Evolutionary conservation across 2,113 vertebrate genomes (phyloP).

Genomic region (Empidonax alnorum): DNA sequence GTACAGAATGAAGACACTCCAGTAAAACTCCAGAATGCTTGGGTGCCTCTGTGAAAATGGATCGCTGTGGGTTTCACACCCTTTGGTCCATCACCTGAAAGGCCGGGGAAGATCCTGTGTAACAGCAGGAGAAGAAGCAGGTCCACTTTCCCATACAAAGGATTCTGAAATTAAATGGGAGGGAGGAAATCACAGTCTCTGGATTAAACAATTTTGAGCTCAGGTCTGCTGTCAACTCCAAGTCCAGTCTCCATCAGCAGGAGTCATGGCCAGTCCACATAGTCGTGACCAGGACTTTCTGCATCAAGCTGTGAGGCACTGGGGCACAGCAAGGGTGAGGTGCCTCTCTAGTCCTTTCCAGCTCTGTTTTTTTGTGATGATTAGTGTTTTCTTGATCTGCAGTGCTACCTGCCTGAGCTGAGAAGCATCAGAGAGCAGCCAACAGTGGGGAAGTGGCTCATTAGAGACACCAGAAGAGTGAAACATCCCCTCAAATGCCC

Average conservation of each 20-base stretch:
- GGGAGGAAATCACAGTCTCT: not conserved
- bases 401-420: not conserved
- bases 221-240: not conserved
- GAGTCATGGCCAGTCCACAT: not conserved
- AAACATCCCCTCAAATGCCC: not conserved
- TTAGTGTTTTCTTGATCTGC: not conserved
- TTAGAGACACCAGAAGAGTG: not conserved
- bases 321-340: fast-evolving
- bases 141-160: not conserved
- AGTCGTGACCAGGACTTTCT: not conserved
- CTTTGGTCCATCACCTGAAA: not conserved
- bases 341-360: not conserved
- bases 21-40: not conserved
- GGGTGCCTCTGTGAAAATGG: not conserved
- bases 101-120: not conserved
- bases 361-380: not conserved
- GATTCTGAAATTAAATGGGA: not conserved
- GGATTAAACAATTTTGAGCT: not conserved
- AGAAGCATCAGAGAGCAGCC: constrained; percentile 11
- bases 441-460: not conserved
- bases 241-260: not conserved
- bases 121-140: not conserved
- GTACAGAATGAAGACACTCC: not conserved
- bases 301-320: not conserved
- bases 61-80: not conserved